Evolutionary conservation across 2,113 vertebrate species (phyloP).

Genomic region (Vombatus ursinus): DNA sequence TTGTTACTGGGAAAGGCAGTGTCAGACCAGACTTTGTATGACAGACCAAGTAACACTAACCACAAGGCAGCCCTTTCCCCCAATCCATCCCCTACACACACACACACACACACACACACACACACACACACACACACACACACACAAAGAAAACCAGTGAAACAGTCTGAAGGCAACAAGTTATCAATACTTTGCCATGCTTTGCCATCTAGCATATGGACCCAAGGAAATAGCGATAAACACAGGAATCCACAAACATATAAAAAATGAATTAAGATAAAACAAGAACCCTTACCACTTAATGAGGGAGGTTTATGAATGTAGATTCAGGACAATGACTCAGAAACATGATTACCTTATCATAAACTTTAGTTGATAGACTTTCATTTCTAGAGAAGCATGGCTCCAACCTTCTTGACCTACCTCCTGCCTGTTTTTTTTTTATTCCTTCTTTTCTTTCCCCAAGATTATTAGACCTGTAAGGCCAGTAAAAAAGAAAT

Average conservation of each 20-base stretch:
- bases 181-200: background rate
- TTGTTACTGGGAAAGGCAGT: background rate
- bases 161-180: background rate
- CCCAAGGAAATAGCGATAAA: conserved; percentile 74
- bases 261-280: conserved; percentile 85
- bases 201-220: background rate
- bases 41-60: background rate
- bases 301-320: conserved; percentile 82
- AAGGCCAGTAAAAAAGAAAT: background rate
- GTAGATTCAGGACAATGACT: conserved; percentile 81
- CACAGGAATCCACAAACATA: conserved; percentile 76
- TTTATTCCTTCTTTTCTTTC: background rate
- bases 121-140: background rate
- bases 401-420: conserved; percentile 72
- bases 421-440: conserved; percentile 63
- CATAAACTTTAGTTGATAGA: conserved; percentile 76
- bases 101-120: background rate
- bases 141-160: background rate
- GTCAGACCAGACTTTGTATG: background rate
- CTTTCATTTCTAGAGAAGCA: conserved; percentile 84
- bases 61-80: no score
- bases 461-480: background rate
- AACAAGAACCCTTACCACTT: conserved; percentile 78
- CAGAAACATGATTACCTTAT: conserved; percentile 84
- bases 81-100: no score